Conservation (phyloP, 2,797 vertebrate species). For the Acanthurus tractus region DNA sequence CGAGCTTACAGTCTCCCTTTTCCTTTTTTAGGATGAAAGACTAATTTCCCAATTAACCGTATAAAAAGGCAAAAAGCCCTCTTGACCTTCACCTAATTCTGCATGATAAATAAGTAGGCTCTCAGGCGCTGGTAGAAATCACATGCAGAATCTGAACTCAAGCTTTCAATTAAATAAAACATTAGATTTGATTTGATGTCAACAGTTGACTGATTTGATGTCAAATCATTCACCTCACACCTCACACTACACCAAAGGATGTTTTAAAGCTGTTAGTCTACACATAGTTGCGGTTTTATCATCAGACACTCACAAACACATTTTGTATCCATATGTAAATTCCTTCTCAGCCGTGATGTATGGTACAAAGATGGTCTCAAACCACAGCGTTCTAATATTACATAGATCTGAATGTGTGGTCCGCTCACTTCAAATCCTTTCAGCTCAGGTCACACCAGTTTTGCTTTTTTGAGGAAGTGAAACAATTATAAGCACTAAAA, state of each 20-base stretch:
- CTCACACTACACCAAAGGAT: slow-evolving; percentile 16
- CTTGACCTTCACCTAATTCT: neutral
- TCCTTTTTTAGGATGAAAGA: neutral
- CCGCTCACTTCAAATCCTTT: slow-evolving; percentile 30
- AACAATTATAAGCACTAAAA: slow-evolving; percentile 1
- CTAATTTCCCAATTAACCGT: neutral
- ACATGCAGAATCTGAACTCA: neutral
- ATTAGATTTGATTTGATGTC: neutral
- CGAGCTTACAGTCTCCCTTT: neutral
- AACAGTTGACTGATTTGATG: neutral
- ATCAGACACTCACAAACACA: slow-evolving; percentile 11
- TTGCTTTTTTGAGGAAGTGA: slow-evolving; percentile 23
- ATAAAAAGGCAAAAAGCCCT: neutral
- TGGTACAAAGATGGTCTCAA: slow-evolving; percentile 54
- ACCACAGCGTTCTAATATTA: slow-evolving; percentile 27
- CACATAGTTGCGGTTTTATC: slow-evolving; percentile 54
- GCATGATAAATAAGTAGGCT: neutral
- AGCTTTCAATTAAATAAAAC: neutral
- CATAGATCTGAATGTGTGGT: slow-evolving; percentile 26
- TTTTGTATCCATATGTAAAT: slow-evolving; percentile 52
- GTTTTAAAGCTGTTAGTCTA: slow-evolving; percentile 42
- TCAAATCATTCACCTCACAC: slow-evolving; percentile 18
- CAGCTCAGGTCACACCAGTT: slow-evolving; percentile 28
- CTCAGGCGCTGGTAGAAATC: neutral
- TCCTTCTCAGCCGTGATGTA: slow-evolving; percentile 35